phyloP scores from a whole-genome alignment of 1,140 invertebrate species.

The Trachymyrmex cornetzi region DNA sequence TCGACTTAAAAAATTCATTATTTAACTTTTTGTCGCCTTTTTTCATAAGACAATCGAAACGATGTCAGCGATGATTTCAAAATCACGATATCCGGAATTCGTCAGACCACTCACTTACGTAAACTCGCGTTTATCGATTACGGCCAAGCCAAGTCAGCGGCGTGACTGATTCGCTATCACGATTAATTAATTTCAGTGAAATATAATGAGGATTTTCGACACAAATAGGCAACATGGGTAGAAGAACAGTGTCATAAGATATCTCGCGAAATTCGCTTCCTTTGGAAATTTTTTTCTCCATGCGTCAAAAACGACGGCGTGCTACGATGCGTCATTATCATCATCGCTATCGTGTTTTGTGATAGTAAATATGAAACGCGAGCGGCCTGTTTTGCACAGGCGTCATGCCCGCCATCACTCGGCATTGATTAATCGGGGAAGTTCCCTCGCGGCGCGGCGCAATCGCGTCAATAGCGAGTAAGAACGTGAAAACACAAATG shows the following conservation, averaged over 20 bases:
- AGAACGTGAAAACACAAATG: conserved; percentile 35
- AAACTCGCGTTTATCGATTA: conserved; percentile 36
- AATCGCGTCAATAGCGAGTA: conserved; percentile 26
- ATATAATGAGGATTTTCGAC: neutral
- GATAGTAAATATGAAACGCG: conserved; percentile 53
- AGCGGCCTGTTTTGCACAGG: conserved; percentile 55
- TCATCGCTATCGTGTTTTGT: conserved; percentile 68
- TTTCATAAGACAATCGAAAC: neutral
- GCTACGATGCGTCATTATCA: conserved; percentile 13
- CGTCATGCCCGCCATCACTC: neutral
- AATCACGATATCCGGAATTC: neutral
- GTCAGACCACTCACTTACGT: neutral
- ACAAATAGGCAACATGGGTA: neutral
- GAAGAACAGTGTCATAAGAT: neutral
- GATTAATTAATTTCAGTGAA: conserved; percentile 24
- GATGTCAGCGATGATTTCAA: neutral
- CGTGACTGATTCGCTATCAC: neutral
- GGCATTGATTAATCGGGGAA: conserved; percentile 49
- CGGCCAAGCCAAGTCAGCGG: neutral
- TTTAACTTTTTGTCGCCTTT: neutral
- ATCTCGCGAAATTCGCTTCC: neutral
- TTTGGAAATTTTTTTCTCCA: conserved; percentile 29
- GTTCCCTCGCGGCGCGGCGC: neutral
- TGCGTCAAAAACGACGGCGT: conserved; percentile 4
- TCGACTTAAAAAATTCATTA: neutral